These are phyloP conservation scores for Nasua narica DNA, from an alignment of 2,797 vertebrate genomes.

Conservation along the genomic window DNA sequence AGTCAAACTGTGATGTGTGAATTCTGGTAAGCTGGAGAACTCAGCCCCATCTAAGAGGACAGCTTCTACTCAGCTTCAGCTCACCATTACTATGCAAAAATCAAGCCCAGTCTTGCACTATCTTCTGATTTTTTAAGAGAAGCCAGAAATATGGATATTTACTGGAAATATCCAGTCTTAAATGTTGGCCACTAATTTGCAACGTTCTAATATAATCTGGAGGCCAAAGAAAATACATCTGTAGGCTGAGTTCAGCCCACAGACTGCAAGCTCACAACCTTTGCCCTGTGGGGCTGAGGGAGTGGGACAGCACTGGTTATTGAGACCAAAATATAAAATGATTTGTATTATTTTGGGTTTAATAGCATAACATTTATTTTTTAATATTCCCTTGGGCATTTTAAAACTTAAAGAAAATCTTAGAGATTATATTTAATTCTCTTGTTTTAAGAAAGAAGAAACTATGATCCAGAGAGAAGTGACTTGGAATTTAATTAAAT, in stretches of 20 bases:
- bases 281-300: not conserved
- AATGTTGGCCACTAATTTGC: constrained; percentile 30
- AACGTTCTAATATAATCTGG: constrained; percentile 37
- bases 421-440: constrained; percentile 37
- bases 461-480: constrained; percentile 37
- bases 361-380: constrained; percentile 60
- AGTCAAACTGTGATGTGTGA: not conserved
- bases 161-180: constrained; percentile 34
- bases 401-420: constrained; percentile 58
- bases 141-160: constrained; percentile 36
- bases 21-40: not conserved
- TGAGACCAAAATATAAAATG: constrained; percentile 50
- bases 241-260: not conserved
- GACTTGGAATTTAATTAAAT: constrained; percentile 36
- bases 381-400: constrained; percentile 21
- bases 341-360: constrained; percentile 49
- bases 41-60: not conserved
- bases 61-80: not conserved
- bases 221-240: constrained; percentile 40
- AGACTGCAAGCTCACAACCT: not conserved
- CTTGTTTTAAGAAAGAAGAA: constrained; percentile 22
- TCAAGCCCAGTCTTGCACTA: not conserved
- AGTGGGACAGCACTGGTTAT: not conserved
- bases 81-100: not conserved
- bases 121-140: constrained; percentile 9